Evolutionary conservation across 2,113 vertebrate species (phyloP).

Genomic region (Mola mola): DNA sequence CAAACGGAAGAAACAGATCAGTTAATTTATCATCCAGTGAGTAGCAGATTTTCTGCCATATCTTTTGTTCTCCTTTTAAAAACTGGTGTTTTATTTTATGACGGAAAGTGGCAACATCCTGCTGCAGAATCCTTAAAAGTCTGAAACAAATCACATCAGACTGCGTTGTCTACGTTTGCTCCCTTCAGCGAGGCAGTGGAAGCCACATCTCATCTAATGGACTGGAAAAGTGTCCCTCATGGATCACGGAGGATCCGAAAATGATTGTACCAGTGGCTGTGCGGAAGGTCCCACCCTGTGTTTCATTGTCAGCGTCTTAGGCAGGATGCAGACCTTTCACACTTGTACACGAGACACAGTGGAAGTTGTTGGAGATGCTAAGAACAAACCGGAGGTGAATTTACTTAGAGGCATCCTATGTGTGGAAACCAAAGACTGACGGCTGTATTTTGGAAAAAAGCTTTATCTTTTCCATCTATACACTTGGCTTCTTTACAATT

Average conservation of each 20-base stretch:
- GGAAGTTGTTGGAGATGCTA: slow-evolving; percentile 52
- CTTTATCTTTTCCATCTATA: neutral
- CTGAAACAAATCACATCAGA: neutral
- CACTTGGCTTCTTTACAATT: too few species aligned
- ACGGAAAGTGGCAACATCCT: neutral
- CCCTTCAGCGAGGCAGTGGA: neutral
- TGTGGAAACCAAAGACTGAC: too few species aligned
- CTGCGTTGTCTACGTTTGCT: neutral
- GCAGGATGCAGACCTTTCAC: slow-evolving; percentile 70
- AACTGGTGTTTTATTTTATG: neutral
- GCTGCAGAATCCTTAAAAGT: neutral
- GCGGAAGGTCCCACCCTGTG: slow-evolving; percentile 46
- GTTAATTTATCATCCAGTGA: neutral
- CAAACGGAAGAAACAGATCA: too few species aligned
- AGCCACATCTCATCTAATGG: slow-evolving; percentile 3
- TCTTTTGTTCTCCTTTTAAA: neutral
- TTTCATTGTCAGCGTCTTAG: slow-evolving; percentile 53
- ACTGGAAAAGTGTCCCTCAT: neutral
- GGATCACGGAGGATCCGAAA: slow-evolving; percentile 3
- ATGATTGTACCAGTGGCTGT: slow-evolving; percentile 6
- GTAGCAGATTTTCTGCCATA: neutral
- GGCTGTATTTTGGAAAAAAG: neutral
- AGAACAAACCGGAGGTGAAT: slow-evolving; percentile 46
- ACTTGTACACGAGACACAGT: slow-evolving; percentile 45
- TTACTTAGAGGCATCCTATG: slow-evolving; percentile 1